Conservation (phyloP, 1,140 invertebrate genomes). For the Eriosoma lanigerum region DNA sequence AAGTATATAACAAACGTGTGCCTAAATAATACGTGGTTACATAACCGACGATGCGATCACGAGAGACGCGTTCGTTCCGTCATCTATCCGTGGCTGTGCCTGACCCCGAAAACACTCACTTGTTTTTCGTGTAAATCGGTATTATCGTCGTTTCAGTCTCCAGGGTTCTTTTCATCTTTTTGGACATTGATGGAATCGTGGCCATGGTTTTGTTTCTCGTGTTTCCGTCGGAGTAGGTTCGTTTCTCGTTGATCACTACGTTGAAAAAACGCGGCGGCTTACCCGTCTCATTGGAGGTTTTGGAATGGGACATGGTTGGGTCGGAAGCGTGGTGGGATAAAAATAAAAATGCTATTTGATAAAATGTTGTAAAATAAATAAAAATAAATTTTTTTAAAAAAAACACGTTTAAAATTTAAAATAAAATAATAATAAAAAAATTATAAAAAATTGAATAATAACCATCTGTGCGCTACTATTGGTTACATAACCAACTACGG, state of each 20-base stretch:
- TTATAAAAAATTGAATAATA: not conserved
- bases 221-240: not conserved
- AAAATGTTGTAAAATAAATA: too few species aligned
- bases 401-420: too few species aligned
- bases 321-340: too few species aligned
- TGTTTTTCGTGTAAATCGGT: constrained; percentile 26
- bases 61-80: too few species aligned
- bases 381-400: too few species aligned
- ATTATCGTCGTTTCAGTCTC: constrained; percentile 32
- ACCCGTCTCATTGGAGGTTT: constrained; percentile 30
- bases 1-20: not conserved
- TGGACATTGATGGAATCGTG: not conserved
- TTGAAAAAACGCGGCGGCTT: constrained; percentile 53
- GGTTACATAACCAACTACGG: too few species aligned
- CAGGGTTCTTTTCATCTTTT: constrained; percentile 5
- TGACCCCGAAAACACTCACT: not conserved
- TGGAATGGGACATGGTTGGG: constrained; percentile 2
- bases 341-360: too few species aligned
- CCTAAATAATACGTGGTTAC: too few species aligned
- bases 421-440: too few species aligned
- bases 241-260: constrained; percentile 51
- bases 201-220: not conserved
- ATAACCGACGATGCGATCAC: too few species aligned
- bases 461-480: too few species aligned
- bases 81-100: too few species aligned